These are phyloP conservation scores for Saccostrea echinata DNA, from an alignment of 1,140 invertebrate genomes.

Conservation along the genomic window DNA sequence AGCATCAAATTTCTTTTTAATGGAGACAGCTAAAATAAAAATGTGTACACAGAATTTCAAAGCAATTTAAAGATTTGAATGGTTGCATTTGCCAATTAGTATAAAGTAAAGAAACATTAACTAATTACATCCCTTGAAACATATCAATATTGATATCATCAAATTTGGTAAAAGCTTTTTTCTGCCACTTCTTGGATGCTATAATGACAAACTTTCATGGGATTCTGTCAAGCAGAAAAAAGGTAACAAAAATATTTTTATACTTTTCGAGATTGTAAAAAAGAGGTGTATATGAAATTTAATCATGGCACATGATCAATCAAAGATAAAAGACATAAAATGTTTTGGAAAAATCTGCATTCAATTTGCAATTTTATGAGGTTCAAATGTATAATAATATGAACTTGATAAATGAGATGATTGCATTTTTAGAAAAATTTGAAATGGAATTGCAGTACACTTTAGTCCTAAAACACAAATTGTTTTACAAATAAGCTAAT, in stretches of 20 bases:
- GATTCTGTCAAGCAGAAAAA: constrained; percentile 20
- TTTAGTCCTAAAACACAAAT: not conserved
- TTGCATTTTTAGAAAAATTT: not conserved
- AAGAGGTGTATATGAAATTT: constrained; percentile 17
- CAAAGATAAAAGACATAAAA: constrained; percentile 18
- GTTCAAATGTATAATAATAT: not conserved
- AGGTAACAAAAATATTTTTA: not conserved
- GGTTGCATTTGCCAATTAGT: not conserved
- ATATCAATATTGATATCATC: not conserved
- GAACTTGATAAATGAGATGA: constrained; percentile 28
- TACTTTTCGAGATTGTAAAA: not conserved
- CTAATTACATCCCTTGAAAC: not conserved
- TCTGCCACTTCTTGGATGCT: not conserved
- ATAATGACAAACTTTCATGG: not conserved
- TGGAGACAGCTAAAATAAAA: too few species aligned
- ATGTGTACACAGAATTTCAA: too few species aligned
- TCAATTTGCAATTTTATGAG: constrained; percentile 33
- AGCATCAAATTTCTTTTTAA: not conserved
- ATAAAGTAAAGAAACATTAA: not conserved
- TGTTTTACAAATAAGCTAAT: not conserved
- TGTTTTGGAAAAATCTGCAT: constrained; percentile 22
- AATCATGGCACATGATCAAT: constrained; percentile 34
- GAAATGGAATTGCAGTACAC: not conserved
- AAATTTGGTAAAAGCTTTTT: not conserved
- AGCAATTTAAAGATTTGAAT: too few species aligned